Base-by-base conservation (phyloP, 2,113 vertebrate genomes). In the Hypocryptadius cinnamomeus region DNA sequence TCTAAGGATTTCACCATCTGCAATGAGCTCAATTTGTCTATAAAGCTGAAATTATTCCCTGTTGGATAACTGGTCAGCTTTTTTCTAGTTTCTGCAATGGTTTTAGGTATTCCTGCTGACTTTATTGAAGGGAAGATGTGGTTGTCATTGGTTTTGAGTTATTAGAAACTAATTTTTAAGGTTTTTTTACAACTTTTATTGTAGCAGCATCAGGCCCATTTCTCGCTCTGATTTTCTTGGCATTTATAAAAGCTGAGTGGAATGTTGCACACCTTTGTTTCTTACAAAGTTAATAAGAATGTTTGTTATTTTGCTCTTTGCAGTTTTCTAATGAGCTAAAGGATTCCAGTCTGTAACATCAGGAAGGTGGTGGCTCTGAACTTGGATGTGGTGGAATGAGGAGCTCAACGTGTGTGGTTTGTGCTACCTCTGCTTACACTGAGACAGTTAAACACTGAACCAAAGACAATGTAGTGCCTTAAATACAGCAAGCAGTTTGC, bases 321-420 rank as follows among this genome's bases (percentile, higher is more conserved):
- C 97, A 99, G 99, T 96, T 99, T 99, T 97, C 98, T 99, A 66
- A 98, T 99, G 97, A 98, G 97, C 97, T 99, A 98, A 98, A 93
- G 87, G 85, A 89, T 72, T 59, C 35, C 63, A 53, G 86, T 74
- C 78, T 39, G 40, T 65, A 71, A 73, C 89, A 79, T 87, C 84
- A 60, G 83, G 87, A 95, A 57, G 54, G 31, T 79, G 89, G 54
- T 17, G 70, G 89, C 91, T 77, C 90, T 93, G 93, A 80, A 89
- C 48, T 20, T 44, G 35, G 15, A 20, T 74, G 61, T 95, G 51
- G 91, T 94, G 95, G 94, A 94, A 93, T 54, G 90, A 97, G 97
- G 92, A 95, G 83, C 81, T 92, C 60, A 92, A 95, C 95, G 31
- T 30, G 39, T 89, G 53, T 97, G 96, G 97, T 98, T 98, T 95